Evolutionary conservation across 2,797 vertebrate species (phyloP).

Genomic region (Etheostoma perlongum): DNA sequence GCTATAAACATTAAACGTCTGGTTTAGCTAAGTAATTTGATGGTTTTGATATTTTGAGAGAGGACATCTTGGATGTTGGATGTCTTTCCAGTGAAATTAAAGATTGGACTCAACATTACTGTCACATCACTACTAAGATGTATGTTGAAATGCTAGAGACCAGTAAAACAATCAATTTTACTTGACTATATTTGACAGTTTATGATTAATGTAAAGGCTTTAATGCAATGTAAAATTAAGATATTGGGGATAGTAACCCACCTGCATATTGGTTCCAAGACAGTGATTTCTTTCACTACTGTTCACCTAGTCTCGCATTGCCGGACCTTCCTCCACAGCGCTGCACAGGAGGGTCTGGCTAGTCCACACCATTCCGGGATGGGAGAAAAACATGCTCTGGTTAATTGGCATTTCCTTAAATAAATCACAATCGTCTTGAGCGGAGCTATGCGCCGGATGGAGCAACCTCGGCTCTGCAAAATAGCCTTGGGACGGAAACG

Average conservation of each 20-base stretch:
- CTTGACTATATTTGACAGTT: not conserved
- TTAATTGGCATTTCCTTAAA: no score
- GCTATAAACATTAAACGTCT: not conserved
- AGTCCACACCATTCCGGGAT: no score
- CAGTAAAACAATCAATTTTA: not conserved
- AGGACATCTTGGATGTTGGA: not conserved
- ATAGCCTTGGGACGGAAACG: no score
- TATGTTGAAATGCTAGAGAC: conserved; percentile 34
- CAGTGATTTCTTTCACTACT: not conserved
- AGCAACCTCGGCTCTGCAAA: no score
- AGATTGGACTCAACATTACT: not conserved
- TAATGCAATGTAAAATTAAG: no score
- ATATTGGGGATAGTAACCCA: not conserved
- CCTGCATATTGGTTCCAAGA: not conserved
- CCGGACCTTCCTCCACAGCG: no score
- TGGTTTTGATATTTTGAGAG: not conserved
- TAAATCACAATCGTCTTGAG: no score
- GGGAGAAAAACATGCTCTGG: no score
- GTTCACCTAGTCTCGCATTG: no score
- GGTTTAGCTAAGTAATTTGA: not conserved
- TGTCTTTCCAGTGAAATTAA: not conserved
- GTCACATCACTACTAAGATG: not conserved
- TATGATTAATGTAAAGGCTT: not conserved
- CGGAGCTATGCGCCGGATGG: no score
- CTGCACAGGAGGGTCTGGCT: no score